Evolutionary conservation across 2,888 invertebrate species (phyloP), one percentile per base, ranked within the genome.

Genomic region (Caenorhabditis zanzibari): DNA sequence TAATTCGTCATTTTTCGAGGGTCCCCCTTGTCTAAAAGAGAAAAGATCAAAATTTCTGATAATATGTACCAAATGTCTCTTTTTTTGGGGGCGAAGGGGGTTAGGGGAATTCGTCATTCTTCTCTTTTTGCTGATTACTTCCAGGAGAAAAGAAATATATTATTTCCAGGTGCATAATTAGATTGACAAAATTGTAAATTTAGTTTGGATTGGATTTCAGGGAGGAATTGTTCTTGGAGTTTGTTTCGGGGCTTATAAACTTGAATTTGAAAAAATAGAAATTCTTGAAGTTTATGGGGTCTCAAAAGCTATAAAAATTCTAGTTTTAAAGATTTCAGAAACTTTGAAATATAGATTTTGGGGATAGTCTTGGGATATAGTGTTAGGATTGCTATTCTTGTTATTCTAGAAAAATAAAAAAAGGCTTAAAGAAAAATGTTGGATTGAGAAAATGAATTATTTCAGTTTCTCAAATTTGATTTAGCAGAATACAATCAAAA

Each of bases 41-140:
- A 24, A 35, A 38, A 63, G 63, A 63, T 63, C 44, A 63, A 63
- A 63, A 47, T 63, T 63, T 47, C 6, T n/a, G 63, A 63, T 63
- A 63, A 44, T 63, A n/a, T n/a, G n/a, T n/a, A n/a, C n/a, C n/a
- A 44, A 44, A 63, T 10, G 38, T 41, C 41, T 35, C 47, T 54
- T 26, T 54, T 54, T 26, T 54, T 38, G 6, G 6, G 38, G 12
- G 38, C 7, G 2, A 10, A 10, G 7, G 2, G 38, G 38, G 38
- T 12, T 7, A 32, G 12, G 4, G 14, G 26, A 54, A 54, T 54
- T 54, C 54, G 54, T 54, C 54, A 54, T n/a, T n/a, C 22, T 54
- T 54, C 26, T 54, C 14, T 0, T 7, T 24, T 26, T 54, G 24
- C 12, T 54, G n/a, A 22, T 24, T 54, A 7, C 22, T 54, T 24